Conservation (phyloP, 2,888 invertebrate species). For the Atethmia centrago region DNA sequence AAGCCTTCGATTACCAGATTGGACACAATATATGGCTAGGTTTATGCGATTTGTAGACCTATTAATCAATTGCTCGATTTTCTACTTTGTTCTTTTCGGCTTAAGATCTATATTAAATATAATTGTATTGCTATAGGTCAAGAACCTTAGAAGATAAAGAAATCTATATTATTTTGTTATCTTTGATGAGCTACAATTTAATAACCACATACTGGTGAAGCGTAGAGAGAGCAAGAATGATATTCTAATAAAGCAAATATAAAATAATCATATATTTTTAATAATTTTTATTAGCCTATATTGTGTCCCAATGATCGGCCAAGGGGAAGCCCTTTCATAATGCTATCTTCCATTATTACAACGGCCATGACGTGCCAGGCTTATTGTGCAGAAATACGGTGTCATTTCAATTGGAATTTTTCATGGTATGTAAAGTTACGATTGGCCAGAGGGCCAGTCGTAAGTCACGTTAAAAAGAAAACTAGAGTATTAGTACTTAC, state of each 20-base stretch:
- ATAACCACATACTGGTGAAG: too few species aligned
- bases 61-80: slow-evolving; percentile 35
- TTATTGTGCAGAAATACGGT: not conserved
- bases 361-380: too few species aligned
- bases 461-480: too few species aligned
- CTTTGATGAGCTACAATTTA: not conserved
- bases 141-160: slow-evolving; percentile 11
- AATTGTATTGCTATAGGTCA: slow-evolving; percentile 8
- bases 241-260: not conserved
- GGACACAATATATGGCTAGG: slow-evolving; percentile 36
- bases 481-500: too few species aligned
- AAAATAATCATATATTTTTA: not conserved
- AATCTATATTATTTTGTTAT: not conserved
- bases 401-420: not conserved
- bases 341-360: not conserved
- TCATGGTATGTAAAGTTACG: too few species aligned
- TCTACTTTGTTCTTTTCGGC: slow-evolving; percentile 1
- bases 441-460: too few species aligned
- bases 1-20: slow-evolving; percentile 53
- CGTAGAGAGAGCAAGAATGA: not conserved
- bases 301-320: not conserved
- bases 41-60: slow-evolving; percentile 32
- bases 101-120: not conserved
- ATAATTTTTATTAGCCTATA: not conserved
- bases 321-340: not conserved